These are phyloP conservation scores for Lycodopsis pacificus DNA, from an alignment of 2,797 vertebrate species.

Conservation along the genomic window DNA sequence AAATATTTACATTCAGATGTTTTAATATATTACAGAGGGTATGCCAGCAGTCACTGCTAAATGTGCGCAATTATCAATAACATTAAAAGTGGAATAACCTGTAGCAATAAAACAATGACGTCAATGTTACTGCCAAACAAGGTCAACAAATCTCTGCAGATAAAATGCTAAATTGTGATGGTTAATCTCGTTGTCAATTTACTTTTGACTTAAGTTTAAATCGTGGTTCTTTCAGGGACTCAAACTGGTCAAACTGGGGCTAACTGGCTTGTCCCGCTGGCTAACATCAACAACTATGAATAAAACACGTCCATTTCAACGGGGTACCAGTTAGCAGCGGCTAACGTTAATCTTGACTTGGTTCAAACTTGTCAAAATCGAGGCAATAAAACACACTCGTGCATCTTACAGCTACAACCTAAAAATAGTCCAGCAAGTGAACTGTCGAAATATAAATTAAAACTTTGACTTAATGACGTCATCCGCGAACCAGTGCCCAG, in stretches of 20 bases:
- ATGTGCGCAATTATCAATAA: background rate
- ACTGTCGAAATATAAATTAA: constrained; percentile 42
- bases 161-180: background rate
- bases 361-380: constrained; percentile 24
- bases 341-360: constrained; percentile 64
- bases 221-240: background rate
- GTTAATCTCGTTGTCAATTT: background rate
- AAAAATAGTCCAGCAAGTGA: background rate
- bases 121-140: background rate
- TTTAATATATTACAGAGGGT: background rate
- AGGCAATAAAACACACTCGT: background rate
- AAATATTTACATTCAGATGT: background rate
- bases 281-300: constrained; percentile 42
- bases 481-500: constrained; percentile 47
- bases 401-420: background rate
- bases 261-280: background rate
- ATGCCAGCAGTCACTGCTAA: background rate
- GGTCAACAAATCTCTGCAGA: background rate
- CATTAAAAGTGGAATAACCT: background rate
- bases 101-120: background rate
- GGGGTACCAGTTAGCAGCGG: constrained; percentile 66
- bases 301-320: constrained; percentile 59
- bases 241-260: background rate
- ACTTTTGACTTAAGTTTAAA: background rate
- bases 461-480: constrained; percentile 77